These are phyloP conservation scores for Anabacerthia variegaticeps DNA, from an alignment of 2,797 vertebrate species.

Conservation along the genomic window DNA sequence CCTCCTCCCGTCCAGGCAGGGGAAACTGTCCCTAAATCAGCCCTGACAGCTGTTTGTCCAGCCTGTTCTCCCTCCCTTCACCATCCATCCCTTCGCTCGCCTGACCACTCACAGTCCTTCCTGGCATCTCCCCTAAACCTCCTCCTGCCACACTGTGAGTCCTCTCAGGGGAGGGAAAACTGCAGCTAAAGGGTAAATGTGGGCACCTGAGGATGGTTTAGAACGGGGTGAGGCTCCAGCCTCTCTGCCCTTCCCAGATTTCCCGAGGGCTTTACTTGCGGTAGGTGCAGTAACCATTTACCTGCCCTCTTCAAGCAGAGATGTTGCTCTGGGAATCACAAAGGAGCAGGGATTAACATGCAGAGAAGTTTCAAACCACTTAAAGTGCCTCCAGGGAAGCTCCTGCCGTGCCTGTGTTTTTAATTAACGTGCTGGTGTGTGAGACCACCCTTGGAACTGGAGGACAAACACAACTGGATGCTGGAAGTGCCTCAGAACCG, in stretches of 20 bases:
- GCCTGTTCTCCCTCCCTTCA: background rate
- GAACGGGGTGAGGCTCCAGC: background rate
- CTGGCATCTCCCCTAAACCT: background rate
- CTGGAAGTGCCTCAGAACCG: background rate
- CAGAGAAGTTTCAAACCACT: slow-evolving; percentile 20
- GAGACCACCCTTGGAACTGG: background rate
- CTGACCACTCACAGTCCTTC: background rate
- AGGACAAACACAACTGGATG: background rate
- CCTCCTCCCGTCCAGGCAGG: background rate
- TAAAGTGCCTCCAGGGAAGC: slow-evolving; percentile 22
- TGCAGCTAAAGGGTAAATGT: background rate
- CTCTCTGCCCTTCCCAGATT: background rate
- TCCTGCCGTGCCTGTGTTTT: background rate
- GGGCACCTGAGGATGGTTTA: background rate
- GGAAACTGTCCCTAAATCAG: background rate
- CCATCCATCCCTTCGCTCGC: background rate
- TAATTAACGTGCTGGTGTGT: slow-evolving; percentile 37
- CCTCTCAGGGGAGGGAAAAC: background rate
- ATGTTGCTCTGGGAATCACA: background rate
- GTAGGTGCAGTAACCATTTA: background rate
- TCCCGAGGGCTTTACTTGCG: background rate
- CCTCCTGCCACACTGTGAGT: background rate
- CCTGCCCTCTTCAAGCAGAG: background rate
- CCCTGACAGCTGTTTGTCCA: background rate
- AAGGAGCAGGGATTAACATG: slow-evolving; percentile 16